Evolutionary conservation across 2,797 vertebrate genomes (phyloP).

Genomic region (Tarsius wallacei): DNA sequence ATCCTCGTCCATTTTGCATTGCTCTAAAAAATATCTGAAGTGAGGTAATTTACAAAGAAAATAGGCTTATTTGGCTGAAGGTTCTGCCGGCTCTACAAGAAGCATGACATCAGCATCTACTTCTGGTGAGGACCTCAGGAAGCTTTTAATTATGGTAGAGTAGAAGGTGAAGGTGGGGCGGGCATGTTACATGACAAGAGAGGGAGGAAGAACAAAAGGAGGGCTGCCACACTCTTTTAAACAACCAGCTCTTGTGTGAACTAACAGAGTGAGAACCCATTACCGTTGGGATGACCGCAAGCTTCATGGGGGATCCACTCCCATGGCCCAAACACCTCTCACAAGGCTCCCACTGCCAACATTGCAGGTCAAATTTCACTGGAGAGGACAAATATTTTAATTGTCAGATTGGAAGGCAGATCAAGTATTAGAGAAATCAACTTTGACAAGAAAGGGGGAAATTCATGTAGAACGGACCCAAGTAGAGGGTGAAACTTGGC

Average conservation of each 20-base stretch:
- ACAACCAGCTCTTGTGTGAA: neutral
- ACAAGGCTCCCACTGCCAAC: neutral
- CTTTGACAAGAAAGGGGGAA: constrained; percentile 46
- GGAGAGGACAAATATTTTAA: neutral
- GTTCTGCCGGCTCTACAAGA: neutral
- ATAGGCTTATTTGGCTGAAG: neutral
- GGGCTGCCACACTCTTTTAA: neutral
- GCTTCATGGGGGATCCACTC: neutral
- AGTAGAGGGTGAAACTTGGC: neutral
- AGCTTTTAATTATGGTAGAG: neutral
- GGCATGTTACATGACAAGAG: neutral
- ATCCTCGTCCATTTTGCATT: neutral
- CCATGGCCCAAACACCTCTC: neutral
- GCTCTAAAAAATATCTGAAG: neutral
- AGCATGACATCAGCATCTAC: neutral
- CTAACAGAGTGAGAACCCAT: neutral
- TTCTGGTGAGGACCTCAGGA: neutral
- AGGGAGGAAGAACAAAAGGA: neutral
- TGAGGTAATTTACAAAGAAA: neutral
- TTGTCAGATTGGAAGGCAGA: neutral
- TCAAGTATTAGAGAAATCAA: neutral
- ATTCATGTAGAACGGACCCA: neutral
- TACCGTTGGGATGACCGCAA: neutral
- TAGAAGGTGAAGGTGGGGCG: neutral
- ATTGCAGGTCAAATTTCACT: neutral